These are phyloP conservation scores for Paraplagusia blochii DNA, from an alignment of 2,113 vertebrate species.

Conservation along the genomic window DNA sequence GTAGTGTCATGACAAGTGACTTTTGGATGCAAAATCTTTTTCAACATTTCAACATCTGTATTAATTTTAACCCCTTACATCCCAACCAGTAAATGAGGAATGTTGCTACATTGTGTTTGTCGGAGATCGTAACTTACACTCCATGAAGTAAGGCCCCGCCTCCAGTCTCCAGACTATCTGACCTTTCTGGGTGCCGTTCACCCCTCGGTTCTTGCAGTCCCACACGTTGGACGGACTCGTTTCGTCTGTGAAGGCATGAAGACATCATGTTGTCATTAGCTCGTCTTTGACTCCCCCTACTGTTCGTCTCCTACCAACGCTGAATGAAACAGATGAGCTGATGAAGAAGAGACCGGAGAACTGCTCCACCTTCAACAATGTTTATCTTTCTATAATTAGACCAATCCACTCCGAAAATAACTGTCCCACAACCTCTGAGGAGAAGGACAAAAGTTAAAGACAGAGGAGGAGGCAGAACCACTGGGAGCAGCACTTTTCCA, in stretches of 20 bases:
- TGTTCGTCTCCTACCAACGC: background rate
- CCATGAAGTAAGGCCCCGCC: slow-evolving; percentile 96
- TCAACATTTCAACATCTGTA: too few relatives aligned
- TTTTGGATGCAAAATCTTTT: too few relatives aligned
- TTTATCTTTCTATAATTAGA: slow-evolving; percentile 47
- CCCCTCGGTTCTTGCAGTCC: slow-evolving; percentile 98
- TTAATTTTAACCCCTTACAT: too few relatives aligned
- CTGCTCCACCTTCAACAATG: slow-evolving; percentile 20
- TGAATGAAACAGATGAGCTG: slow-evolving; percentile 3
- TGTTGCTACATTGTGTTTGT: too few relatives aligned
- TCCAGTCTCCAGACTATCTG: slow-evolving; percentile 97
- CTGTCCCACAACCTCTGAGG: slow-evolving; percentile 47
- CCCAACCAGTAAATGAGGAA: too few relatives aligned
- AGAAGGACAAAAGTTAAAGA: slow-evolving; percentile 60
- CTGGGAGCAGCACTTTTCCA: slow-evolving; percentile 56
- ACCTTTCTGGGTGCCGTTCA: slow-evolving; percentile 95
- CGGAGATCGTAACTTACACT: slow-evolving; percentile 79
- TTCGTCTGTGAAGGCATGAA: slow-evolving; percentile 80
- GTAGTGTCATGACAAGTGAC: too few relatives aligned
- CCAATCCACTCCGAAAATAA: slow-evolving; percentile 57
- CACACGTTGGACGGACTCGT: slow-evolving; percentile 96
- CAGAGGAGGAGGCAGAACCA: slow-evolving; percentile 40
- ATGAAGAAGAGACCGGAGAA: background rate
- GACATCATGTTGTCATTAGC: background rate
- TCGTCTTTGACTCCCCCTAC: slow-evolving; percentile 1